These are phyloP conservation scores for Cryptoprocta ferox DNA, from an alignment of 2,797 vertebrate genomes.

Conservation along the genomic window DNA sequence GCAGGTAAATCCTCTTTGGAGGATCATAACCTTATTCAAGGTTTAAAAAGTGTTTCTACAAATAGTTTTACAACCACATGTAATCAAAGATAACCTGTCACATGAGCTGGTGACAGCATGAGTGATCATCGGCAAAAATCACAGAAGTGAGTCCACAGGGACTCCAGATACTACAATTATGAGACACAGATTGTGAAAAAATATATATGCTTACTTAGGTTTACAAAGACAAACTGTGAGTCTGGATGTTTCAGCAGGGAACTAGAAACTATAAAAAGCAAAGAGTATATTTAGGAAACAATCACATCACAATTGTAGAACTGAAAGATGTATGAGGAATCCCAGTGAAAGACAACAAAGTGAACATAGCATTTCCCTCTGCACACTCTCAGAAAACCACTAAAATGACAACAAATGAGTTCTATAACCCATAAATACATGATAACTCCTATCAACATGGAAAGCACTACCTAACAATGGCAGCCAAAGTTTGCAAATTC, in stretches of 20 bases:
- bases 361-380: background rate
- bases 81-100: background rate
- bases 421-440: background rate
- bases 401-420: background rate
- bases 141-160: background rate
- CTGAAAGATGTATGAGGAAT: background rate
- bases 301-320: background rate
- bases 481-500: background rate
- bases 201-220: background rate
- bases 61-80: slow-evolving; percentile 1
- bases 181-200: background rate
- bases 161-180: background rate
- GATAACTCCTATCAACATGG: background rate
- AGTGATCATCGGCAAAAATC: background rate
- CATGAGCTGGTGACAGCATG: background rate
- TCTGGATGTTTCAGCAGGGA: background rate
- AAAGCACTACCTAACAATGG: background rate
- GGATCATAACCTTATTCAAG: background rate
- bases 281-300: background rate
- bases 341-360: background rate
- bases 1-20: background rate
- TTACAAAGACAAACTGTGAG: background rate
- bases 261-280: background rate
- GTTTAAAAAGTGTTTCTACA: background rate
- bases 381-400: background rate